A percentile compares a stretch with the other conserved stretches of the same genome.
Evolutionary conservation across 2,888 invertebrate species (phyloP).

Genomic region (Andrena dorsata): DNA sequence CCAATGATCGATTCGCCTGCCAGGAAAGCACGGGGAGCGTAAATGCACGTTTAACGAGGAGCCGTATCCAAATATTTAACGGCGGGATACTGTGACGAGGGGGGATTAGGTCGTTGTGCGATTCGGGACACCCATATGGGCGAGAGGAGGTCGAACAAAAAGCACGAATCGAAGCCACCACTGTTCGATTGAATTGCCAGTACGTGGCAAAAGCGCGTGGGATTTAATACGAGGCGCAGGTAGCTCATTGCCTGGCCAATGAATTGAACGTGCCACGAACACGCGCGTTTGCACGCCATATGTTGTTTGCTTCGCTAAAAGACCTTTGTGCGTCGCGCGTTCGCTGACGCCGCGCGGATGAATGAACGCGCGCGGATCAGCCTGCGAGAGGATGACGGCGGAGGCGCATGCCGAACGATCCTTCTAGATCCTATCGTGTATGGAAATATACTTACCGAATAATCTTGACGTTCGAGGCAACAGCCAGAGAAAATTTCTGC

Average conservation of each 20-base stretch:
- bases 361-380: conserved; percentile 67
- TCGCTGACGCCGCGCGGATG: conserved; percentile 60
- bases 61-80: conserved; percentile 53
- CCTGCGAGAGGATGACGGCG: conserved; percentile 23
- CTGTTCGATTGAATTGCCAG: conserved; percentile 70
- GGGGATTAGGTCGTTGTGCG: conserved; percentile 41
- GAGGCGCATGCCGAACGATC: conserved; percentile 34
- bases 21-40: background rate
- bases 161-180: conserved; percentile 53
- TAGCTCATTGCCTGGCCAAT: conserved; percentile 76
- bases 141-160: conserved; percentile 62
- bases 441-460: conserved; percentile 34
- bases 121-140: conserved; percentile 66
- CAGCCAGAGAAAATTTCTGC: background rate
- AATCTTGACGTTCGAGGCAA: background rate
- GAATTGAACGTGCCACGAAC: conserved; percentile 72
- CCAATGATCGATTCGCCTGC: conserved; percentile 9
- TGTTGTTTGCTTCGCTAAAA: conserved; percentile 77
- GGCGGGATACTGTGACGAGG: conserved; percentile 33
- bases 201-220: conserved; percentile 74
- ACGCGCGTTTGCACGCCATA: conserved; percentile 72
- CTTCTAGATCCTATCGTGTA: conserved; percentile 16
- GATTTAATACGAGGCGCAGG: conserved; percentile 75
- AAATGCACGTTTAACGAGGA: conserved; percentile 45
- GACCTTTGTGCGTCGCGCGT: conserved; percentile 72